Percentiles rank a stretch among this genome's conserved stretches.
These are phyloP conservation scores for Dendrolimus houi DNA, from an alignment of 2,888 invertebrate genomes.

Conservation along the genomic window DNA sequence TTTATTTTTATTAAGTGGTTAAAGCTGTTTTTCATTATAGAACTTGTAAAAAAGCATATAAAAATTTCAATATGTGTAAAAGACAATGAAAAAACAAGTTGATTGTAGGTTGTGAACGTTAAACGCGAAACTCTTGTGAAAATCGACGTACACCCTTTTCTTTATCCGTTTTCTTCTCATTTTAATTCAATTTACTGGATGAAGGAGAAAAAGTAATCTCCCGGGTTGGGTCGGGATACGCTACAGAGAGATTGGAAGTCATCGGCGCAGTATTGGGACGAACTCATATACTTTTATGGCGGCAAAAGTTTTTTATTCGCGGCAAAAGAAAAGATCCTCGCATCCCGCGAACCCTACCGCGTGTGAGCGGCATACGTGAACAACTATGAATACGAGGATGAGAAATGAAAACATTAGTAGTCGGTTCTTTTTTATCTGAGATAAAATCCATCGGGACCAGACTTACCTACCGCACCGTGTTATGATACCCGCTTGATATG, in stretches of 20 bases:
- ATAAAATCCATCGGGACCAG: conserved; percentile 30
- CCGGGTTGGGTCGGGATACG: conserved; percentile 66
- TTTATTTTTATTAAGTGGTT: too few relatives aligned
- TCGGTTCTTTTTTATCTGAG: conserved; percentile 38
- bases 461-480: conserved; percentile 22
- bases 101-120: conserved; percentile 35
- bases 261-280: conserved; percentile 71
- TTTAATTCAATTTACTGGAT: conserved; percentile 74
- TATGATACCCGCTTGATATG: conserved; percentile 19
- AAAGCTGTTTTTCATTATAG: not conserved
- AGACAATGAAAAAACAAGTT: conserved; percentile 27
- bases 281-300: conserved; percentile 73
- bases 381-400: conserved; percentile 40
- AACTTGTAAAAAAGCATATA: not conserved
- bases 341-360: conserved; percentile 37
- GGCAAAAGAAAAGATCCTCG: conserved; percentile 64
- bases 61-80: conserved; percentile 7
- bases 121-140: conserved; percentile 51
- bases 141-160: conserved; percentile 62
- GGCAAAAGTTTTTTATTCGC: conserved; percentile 67
- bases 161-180: conserved; percentile 69
- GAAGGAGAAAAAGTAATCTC: conserved; percentile 71
- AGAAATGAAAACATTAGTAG: conserved; percentile 48
- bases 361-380: conserved; percentile 50
- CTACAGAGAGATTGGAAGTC: conserved; percentile 71